A percentile compares a stretch with the other conserved stretches of the same genome.
Evolutionary conservation across 2,797 vertebrate genomes (phyloP).

Genomic region (Miichthys miiuy): DNA sequence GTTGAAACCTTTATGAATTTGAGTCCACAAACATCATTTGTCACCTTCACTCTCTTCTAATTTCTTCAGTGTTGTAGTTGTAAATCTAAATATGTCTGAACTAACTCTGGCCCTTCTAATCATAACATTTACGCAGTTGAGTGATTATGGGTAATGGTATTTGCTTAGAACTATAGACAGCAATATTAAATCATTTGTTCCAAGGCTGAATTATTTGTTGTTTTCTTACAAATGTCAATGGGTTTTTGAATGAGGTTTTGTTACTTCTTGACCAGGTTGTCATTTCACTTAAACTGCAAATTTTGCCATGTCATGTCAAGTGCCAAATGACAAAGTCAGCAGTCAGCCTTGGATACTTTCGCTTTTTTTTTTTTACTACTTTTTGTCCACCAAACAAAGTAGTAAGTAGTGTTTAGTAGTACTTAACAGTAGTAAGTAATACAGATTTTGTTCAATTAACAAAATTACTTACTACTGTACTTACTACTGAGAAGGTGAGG

Average conservation of each 20-base stretch:
- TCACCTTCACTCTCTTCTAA: no score
- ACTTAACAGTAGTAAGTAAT: no score
- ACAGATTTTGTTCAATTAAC: no score
- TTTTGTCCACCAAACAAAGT: no score
- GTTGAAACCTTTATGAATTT: not conserved
- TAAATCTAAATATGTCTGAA: not conserved
- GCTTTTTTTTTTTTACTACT: no score
- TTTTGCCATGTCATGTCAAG: no score
- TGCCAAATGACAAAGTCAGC: not conserved
- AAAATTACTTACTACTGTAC: no score
- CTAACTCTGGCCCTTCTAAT: not conserved
- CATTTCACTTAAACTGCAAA: not conserved
- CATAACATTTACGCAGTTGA: not conserved
- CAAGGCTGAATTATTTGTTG: not conserved
- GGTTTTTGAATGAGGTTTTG: not conserved
- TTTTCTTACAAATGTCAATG: not conserved
- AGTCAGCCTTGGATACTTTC: not conserved
- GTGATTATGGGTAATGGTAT: slow-evolving; percentile 10
- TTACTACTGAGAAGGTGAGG: no score
- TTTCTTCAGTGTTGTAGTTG: not conserved
- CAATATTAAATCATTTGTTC: not conserved
- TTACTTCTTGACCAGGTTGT: not conserved
- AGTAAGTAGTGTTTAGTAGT: no score
- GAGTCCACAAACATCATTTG: no score
- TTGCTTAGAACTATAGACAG: not conserved